Evolutionary conservation across 2,797 vertebrate species (phyloP), one percentile per base, ranked within the genome.

Genomic region (Cheirogaleus major): DNA sequence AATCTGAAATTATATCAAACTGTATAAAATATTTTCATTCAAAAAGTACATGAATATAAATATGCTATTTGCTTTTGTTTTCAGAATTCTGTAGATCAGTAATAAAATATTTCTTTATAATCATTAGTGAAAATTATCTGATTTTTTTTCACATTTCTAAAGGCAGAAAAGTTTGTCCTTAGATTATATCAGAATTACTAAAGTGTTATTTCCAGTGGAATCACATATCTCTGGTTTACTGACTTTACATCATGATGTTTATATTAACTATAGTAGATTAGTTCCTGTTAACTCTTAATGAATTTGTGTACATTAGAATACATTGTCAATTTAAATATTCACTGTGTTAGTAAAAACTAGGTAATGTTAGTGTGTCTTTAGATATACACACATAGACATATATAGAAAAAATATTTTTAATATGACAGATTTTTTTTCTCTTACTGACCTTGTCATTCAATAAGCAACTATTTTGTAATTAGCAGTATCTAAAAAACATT

Each of bases 61-160:
- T 63, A 20, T 73, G 32, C 59, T 84, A 5, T 35, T 93, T 94
- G 10, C 23, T 94, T 67, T 90, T 14, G 69, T 76, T 88, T 65
- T 70, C 10, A 84, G 30, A 92, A 88, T 75, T 78, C 20, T 30
- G 3, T 35, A 55, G 25, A 8, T 92, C 3, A 25, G 14, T 95
- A 83, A 73, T 86, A 38, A 59, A 91, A 61, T 95, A 91, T 43
- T 84, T 96, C 90, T 87, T 92, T 38, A n/a, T 89, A 92, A 92
- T 69, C 8, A 73, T 82, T 86, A 81, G 13, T 75, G 32, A 82
- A 93, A 79, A 79, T 73, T 18, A 18, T n/a, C 32, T 55, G 10
- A 17, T 52, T 78, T 84, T 52, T 52, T 61, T 23, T 38, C 48
- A 38, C 4, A 90, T 85, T 88, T 93, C 10, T 45, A 85, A 81